phyloP scores from a whole-genome alignment of 2,797 vertebrate species.

The Odontamblyopus rebecca region DNA sequence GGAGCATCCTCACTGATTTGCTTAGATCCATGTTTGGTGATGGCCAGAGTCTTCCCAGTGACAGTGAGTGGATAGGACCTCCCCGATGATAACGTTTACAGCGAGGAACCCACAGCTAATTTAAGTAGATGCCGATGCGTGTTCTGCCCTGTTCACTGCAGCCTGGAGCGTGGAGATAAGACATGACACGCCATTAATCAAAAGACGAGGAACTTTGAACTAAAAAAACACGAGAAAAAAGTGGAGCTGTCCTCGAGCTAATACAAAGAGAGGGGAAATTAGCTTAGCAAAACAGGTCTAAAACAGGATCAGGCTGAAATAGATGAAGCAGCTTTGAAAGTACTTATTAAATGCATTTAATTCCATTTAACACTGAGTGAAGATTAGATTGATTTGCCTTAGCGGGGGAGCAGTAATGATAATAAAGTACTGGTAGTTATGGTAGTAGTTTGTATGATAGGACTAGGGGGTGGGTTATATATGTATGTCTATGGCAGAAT shows the following conservation, averaged over 20 bases:
- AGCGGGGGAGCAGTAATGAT: too few species aligned
- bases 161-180: constrained; percentile 41
- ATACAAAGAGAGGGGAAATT: constrained; percentile 21
- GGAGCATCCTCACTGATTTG: neutral
- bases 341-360: too few species aligned
- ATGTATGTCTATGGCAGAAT: too few species aligned
- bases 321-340: neutral
- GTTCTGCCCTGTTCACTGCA: constrained; percentile 27
- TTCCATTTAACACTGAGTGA: too few species aligned
- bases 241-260: constrained; percentile 23
- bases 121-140: constrained; percentile 30
- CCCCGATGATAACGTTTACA: constrained; percentile 29
- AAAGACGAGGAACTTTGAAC: constrained; percentile 23
- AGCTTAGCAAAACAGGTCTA: constrained; percentile 14
- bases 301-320: constrained; percentile 7
- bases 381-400: too few species aligned
- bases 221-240: constrained; percentile 20
- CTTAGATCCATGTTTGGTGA: neutral
- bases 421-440: too few species aligned
- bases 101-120: constrained; percentile 38
- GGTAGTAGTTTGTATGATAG: too few species aligned
- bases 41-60: constrained; percentile 30
- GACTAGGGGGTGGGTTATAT: too few species aligned
- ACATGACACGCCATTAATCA: constrained; percentile 47
- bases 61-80: constrained; percentile 19